phyloP scores from a whole-genome alignment of 2,797 vertebrate genomes.

The Girardinus metallicus region DNA sequence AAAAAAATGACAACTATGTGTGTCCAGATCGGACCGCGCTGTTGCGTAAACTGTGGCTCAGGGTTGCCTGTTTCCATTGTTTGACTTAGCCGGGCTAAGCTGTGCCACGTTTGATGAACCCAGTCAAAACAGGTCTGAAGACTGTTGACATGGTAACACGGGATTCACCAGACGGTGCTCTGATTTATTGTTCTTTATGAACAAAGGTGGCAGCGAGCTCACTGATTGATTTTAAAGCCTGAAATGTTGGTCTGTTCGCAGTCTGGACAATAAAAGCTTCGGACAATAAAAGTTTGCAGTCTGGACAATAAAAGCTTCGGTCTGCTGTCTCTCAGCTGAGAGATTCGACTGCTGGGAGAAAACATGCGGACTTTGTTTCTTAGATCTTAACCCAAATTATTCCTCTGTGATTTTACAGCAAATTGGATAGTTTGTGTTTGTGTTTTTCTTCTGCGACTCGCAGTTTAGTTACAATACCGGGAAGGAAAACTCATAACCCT shows the following conservation, averaged over 20 bases:
- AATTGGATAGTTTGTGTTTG: background rate
- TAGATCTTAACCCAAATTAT: background rate
- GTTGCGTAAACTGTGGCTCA: constrained; percentile 21
- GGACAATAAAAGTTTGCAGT: no score
- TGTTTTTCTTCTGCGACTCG: background rate
- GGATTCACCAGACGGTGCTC: constrained; percentile 8
- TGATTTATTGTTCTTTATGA: background rate
- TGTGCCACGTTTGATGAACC: constrained; percentile 22
- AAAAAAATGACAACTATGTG: constrained; percentile 9
- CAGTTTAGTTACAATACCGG: background rate
- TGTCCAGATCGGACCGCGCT: constrained; percentile 10
- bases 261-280: background rate
- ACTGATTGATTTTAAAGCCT: background rate
- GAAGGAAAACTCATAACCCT: background rate
- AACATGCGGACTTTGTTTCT: background rate
- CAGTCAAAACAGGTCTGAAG: constrained; percentile 39
- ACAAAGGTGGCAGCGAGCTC: background rate
- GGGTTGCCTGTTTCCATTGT: constrained; percentile 22
- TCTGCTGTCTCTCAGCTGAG: background rate
- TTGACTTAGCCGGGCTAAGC: constrained; percentile 22
- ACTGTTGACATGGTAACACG: constrained; percentile 30
- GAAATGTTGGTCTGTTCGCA: background rate
- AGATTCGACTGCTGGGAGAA: background rate
- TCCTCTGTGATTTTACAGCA: background rate
- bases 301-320: background rate